These are phyloP conservation scores for Corythaeola cristata DNA, from an alignment of 2,113 vertebrate genomes.

Conservation along the genomic window DNA sequence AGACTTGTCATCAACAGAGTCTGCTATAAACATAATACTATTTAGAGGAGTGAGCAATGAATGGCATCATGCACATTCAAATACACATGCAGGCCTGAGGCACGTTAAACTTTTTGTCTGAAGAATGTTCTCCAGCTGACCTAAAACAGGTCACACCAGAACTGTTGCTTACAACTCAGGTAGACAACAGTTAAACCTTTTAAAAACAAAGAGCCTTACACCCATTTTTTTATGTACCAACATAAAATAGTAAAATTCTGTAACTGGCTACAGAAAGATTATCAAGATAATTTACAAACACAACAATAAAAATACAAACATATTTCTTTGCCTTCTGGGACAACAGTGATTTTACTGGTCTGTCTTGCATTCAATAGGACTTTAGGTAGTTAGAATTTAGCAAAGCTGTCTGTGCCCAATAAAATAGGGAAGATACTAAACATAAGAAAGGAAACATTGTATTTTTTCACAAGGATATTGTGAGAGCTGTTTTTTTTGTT, in stretches of 20 bases:
- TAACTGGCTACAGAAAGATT: neutral
- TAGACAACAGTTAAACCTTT: neutral
- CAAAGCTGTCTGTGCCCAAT: neutral
- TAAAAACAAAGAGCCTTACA: neutral
- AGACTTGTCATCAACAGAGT: neutral
- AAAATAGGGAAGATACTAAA: neutral
- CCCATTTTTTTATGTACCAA: neutral
- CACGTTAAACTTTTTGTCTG: neutral
- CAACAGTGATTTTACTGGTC: neutral
- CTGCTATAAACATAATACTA: neutral
- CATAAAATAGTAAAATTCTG: neutral
- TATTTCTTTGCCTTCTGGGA: neutral
- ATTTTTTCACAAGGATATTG: neutral
- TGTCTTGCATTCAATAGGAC: neutral
- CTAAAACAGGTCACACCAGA: neutral
- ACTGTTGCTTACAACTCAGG: neutral
- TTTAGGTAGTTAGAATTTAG: neutral
- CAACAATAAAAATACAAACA: neutral
- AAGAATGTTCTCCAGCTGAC: neutral
- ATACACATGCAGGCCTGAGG: neutral
- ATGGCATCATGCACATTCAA: neutral
- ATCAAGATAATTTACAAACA: neutral
- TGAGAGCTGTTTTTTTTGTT: neutral
- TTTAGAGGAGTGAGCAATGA: neutral
- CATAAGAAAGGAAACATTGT: neutral